Conservation (phyloP, 2,888 invertebrate species). For the Mellilla xanthometata region DNA sequence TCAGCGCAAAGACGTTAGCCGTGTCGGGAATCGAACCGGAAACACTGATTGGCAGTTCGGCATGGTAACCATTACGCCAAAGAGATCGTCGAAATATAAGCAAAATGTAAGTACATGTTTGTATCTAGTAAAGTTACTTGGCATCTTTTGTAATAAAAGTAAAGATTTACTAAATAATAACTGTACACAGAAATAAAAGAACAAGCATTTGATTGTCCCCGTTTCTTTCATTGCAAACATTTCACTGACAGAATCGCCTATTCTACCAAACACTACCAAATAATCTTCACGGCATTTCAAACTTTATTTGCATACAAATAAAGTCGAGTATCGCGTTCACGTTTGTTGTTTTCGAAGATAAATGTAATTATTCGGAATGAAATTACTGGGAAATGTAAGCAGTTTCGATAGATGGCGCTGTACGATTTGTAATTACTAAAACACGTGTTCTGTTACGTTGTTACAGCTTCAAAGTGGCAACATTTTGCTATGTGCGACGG, state of each 20-base stretch:
- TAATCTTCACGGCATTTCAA: background rate
- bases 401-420: constrained; percentile 16
- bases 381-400: constrained; percentile 20
- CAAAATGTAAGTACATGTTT: no score
- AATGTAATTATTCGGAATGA: constrained; percentile 19
- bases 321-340: background rate
- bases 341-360: constrained; percentile 1
- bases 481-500: no score
- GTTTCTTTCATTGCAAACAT: constrained; percentile 4
- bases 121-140: no score
- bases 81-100: no score
- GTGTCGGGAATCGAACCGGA: no score
- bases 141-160: no score
- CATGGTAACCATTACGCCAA: no score
- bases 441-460: background rate
- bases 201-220: constrained; percentile 1
- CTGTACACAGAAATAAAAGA: constrained; percentile 1
- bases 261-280: background rate
- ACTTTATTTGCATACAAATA: constrained; percentile 1
- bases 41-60: no score
- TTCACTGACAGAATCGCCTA: constrained; percentile 6
- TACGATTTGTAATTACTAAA: constrained; percentile 18
- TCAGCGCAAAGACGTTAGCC: no score
- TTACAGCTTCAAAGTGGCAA: background rate
- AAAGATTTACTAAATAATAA: background rate